Conservation (phyloP, 2,797 vertebrate genomes). For the Manis crassicaudata region DNA sequence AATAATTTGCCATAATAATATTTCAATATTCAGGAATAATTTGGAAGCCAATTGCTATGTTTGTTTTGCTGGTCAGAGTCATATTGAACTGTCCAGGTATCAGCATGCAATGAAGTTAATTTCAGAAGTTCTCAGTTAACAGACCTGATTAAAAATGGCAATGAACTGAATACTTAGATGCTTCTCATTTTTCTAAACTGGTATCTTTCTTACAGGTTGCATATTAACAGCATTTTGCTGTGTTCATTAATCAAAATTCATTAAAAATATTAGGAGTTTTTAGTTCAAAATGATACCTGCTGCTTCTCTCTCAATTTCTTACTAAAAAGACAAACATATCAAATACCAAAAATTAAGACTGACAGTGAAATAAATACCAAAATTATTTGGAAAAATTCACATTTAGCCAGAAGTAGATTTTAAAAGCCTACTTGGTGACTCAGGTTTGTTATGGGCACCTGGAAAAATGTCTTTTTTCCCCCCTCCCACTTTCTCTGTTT, state of each 20-base stretch:
- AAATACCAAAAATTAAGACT: background rate
- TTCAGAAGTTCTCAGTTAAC: background rate
- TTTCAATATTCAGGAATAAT: constrained; percentile 54
- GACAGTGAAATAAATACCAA: background rate
- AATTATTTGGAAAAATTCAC: constrained; percentile 35
- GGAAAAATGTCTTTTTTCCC: background rate
- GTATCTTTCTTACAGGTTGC: background rate
- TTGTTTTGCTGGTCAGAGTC: background rate
- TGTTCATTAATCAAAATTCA: background rate
- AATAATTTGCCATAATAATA: constrained; percentile 48
- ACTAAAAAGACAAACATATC: background rate
- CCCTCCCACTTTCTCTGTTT: background rate
- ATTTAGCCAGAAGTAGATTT: constrained; percentile 1
- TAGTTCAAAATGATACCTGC: constrained; percentile 32
- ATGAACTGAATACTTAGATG: background rate
- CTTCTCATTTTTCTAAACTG: background rate
- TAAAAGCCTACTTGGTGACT: background rate
- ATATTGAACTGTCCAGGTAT: constrained; percentile 21
- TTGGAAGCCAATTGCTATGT: constrained; percentile 17
- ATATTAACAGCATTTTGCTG: background rate
- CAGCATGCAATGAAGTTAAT: constrained; percentile 4
- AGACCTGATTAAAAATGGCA: background rate
- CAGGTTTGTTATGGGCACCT: background rate
- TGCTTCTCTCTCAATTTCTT: background rate
- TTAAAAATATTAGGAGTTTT: background rate